Conservation (phyloP, 2,888 invertebrate species). For the Eilema caniola region DNA sequence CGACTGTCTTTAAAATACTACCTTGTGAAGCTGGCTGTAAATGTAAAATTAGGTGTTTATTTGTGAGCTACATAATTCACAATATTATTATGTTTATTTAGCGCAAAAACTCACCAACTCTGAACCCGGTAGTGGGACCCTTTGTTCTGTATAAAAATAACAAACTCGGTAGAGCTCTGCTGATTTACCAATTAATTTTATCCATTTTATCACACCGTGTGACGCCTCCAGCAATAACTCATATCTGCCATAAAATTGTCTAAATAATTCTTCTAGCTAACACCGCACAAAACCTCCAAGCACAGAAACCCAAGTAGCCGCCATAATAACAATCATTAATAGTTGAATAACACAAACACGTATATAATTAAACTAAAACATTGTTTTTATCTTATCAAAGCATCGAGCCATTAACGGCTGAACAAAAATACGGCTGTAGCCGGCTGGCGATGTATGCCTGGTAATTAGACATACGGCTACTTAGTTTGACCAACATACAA, state of each 20-base stretch:
- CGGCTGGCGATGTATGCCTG: slow-evolving; percentile 67
- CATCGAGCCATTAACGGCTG: slow-evolving; percentile 81
- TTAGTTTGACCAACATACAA: slow-evolving; percentile 28
- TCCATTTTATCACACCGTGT: neutral
- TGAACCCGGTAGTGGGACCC: too few species aligned
- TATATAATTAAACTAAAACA: slow-evolving; percentile 84
- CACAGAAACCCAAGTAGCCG: slow-evolving; percentile 48
- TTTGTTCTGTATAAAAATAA: too few species aligned
- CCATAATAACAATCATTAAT: slow-evolving; percentile 63
- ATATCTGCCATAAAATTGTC: neutral
- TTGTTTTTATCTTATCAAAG: slow-evolving; percentile 79
- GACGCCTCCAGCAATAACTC: neutral
- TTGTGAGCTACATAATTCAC: too few species aligned
- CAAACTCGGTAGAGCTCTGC: neutral
- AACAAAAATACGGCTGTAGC: slow-evolving; percentile 75
- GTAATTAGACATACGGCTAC: slow-evolving; percentile 59
- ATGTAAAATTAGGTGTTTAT: too few species aligned
- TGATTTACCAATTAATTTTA: neutral
- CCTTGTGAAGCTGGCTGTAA: too few species aligned
- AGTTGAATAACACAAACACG: slow-evolving; percentile 67
- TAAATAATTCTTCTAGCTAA: neutral
- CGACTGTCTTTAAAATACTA: too few species aligned
- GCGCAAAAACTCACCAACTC: neutral
- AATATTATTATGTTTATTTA: too few species aligned
- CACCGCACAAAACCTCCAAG: neutral